Evolutionary conservation across 2,888 invertebrate species (phyloP).

Genomic region (Latrodectus hesperus): DNA sequence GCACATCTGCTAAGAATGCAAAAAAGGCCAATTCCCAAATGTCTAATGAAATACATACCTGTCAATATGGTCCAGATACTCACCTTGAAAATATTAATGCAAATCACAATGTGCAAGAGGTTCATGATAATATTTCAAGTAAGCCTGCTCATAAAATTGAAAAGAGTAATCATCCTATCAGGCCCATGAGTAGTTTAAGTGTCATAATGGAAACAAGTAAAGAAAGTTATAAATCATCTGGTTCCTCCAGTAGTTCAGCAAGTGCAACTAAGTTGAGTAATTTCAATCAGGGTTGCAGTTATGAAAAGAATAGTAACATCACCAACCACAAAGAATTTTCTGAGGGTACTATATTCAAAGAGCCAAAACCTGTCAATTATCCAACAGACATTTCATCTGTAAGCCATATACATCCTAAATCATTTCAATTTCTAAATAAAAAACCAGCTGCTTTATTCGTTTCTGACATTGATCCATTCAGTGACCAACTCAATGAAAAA

Average conservation of each 20-base stretch:
- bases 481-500: slow-evolving; percentile 23
- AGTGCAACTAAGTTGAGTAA: slow-evolving; percentile 32
- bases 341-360: slow-evolving; percentile 18
- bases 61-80: neutral
- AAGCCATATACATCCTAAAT: neutral
- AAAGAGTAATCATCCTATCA: neutral
- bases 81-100: neutral
- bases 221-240: slow-evolving; percentile 66
- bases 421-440: neutral
- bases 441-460: neutral
- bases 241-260: slow-evolving; percentile 63
- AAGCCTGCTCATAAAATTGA: neutral
- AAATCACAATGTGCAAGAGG: neutral
- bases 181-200: slow-evolving; percentile 20
- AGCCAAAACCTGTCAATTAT: neutral
- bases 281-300: slow-evolving; percentile 21
- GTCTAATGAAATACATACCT: neutral
- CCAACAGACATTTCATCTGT: neutral
- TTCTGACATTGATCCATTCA: slow-evolving; percentile 47
- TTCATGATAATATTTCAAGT: neutral
- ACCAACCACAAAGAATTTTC: slow-evolving; percentile 18
- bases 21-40: neutral
- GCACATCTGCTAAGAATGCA: neutral
- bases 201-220: slow-evolving; percentile 71
- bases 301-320: slow-evolving; percentile 23